phyloP scores from a whole-genome alignment of 1,140 invertebrate genomes.

The Calliphora vicina region DNA sequence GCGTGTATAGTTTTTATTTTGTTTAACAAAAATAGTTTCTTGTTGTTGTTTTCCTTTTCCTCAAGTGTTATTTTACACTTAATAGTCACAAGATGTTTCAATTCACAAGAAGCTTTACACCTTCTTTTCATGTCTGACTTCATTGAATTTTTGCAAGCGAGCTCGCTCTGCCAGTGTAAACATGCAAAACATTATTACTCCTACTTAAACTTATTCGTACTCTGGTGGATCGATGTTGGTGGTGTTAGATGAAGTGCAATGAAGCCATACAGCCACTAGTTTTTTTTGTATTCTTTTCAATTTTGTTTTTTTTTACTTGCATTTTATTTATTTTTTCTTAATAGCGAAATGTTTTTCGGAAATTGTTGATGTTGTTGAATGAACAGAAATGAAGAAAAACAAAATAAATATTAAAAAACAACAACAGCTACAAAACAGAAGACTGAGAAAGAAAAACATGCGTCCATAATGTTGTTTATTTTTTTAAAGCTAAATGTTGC shows the following conservation, averaged over 20 bases:
- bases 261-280: neutral
- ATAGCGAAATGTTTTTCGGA: neutral
- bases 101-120: conserved; percentile 39
- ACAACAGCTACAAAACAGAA: neutral
- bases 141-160: conserved; percentile 26
- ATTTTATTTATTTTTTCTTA: neutral
- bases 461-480: conserved; percentile 9
- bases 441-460: neutral
- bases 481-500: neutral
- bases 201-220: neutral
- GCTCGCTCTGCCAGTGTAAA: neutral
- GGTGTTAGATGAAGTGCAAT: neutral
- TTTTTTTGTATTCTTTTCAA: neutral
- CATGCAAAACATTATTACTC: conserved; percentile 29
- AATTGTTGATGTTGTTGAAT: neutral
- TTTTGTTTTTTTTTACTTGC: neutral
- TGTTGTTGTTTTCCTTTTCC: neutral
- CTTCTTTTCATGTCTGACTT: neutral
- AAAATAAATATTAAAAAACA: neutral
- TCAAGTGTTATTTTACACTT: conserved; percentile 40
- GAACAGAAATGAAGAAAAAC: neutral
- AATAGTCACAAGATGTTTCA: conserved; percentile 41
- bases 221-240: neutral
- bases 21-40: neutral
- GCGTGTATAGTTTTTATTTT: neutral